Conservation (phyloP, 2,888 invertebrate genomes). For the Heterodera filipjevi region DNA sequence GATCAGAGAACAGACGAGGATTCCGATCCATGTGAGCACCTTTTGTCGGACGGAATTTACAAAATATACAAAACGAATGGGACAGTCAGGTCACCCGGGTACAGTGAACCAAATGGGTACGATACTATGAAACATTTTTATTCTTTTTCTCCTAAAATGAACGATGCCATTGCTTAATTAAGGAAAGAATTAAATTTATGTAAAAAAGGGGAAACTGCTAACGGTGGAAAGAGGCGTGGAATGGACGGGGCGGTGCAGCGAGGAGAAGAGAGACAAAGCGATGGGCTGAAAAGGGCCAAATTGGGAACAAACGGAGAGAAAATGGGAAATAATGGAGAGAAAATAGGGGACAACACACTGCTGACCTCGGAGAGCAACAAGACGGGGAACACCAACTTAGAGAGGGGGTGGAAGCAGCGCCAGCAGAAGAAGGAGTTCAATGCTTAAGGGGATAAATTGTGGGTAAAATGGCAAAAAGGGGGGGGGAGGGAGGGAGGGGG, state of each 20-base stretch:
- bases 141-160: too few relatives aligned
- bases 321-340: neutral
- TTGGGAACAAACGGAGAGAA: neutral
- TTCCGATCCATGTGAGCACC: slow-evolving; percentile 56
- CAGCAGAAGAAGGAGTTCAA: slow-evolving; percentile 51
- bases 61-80: too few relatives aligned
- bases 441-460: slow-evolving; percentile 27
- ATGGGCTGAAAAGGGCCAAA: slow-evolving; percentile 48
- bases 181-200: neutral
- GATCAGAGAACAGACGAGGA: slow-evolving; percentile 49
- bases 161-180: neutral
- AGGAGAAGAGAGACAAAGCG: slow-evolving; percentile 60
- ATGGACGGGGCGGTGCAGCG: slow-evolving; percentile 61
- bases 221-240: slow-evolving; percentile 61
- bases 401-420: slow-evolving; percentile 58
- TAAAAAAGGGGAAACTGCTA: slow-evolving; percentile 23
- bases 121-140: too few relatives aligned
- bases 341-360: neutral
- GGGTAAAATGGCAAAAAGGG: neutral
- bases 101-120: too few relatives aligned
- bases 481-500: neutral
- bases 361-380: slow-evolving; percentile 46
- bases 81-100: too few relatives aligned
- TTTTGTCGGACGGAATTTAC: slow-evolving; percentile 22
- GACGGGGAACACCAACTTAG: slow-evolving; percentile 51